A percentile compares a stretch with the other conserved stretches of the same genome.
Evolutionary conservation across 2,797 vertebrate genomes (phyloP).

Genomic region (Chiropotes sagulatus): DNA sequence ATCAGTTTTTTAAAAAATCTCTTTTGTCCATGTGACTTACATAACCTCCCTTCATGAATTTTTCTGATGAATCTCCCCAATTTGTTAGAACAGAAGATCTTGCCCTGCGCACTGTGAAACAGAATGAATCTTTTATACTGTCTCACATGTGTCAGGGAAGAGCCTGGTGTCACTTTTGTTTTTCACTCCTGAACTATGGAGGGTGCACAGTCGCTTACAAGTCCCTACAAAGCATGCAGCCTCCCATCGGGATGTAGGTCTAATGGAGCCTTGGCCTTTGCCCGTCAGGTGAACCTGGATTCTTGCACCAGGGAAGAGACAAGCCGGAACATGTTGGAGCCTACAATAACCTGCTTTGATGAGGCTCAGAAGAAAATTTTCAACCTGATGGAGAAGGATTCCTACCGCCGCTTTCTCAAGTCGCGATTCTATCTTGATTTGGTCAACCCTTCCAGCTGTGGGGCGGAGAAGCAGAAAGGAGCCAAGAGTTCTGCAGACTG

Average conservation of each 20-base stretch:
- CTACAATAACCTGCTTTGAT: constrained; percentile 88
- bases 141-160: neutral
- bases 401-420: constrained; percentile 94
- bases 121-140: neutral
- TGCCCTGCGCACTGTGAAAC: neutral
- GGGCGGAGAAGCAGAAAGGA: constrained; percentile 80
- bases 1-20: neutral
- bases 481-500: constrained; percentile 79
- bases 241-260: neutral
- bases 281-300: constrained; percentile 93
- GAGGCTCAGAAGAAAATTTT: constrained; percentile 94
- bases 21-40: neutral
- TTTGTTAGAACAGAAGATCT: neutral
- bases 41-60: neutral
- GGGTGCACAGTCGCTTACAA: neutral
- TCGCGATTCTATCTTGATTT: constrained; percentile 90
- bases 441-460: constrained; percentile 67
- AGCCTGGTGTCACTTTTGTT: neutral
- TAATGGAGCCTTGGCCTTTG: constrained; percentile 4
- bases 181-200: neutral
- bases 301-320: constrained; percentile 91
- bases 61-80: neutral
- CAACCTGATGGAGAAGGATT: constrained; percentile 96
- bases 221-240: neutral
- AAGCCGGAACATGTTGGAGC: constrained; percentile 85